Evolutionary conservation across 2,113 vertebrate species (phyloP).

Genomic region (Sinocyclocheilus maitianheensis): DNA sequence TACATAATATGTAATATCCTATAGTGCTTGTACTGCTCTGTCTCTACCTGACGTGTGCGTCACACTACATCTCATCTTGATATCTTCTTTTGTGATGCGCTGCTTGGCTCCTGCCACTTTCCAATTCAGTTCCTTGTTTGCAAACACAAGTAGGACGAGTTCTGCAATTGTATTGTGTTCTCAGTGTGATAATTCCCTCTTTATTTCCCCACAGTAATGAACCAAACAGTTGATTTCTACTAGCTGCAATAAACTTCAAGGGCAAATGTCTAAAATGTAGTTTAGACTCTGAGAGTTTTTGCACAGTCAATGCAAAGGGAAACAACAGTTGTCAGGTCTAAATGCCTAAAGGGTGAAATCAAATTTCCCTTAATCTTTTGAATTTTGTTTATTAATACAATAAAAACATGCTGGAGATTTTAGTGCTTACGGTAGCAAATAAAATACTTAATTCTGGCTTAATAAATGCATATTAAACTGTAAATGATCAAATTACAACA

Average conservation of each 20-base stretch:
- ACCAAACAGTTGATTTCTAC: not conserved
- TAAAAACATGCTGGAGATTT: not conserved
- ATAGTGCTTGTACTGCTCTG: not conserved
- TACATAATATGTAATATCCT: not conserved
- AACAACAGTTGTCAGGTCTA: not conserved
- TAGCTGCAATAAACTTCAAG: not conserved
- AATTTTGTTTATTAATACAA: not conserved
- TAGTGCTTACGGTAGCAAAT: not conserved
- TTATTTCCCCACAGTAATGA: conserved; percentile 2
- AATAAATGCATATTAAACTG: no score
- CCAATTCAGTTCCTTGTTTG: not conserved
- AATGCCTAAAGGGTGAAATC: not conserved
- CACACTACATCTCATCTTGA: not conserved
- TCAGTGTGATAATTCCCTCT: not conserved
- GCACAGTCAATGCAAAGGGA: not conserved
- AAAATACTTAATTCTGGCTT: no score
- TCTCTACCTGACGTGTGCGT: not conserved
- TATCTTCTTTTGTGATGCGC: not conserved
- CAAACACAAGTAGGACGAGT: not conserved
- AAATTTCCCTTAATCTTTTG: not conserved
- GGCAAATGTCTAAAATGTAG: not conserved
- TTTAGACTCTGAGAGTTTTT: not conserved
- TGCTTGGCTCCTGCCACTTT: not conserved
- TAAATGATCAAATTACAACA: no score
- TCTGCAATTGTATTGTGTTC: not conserved